These are phyloP conservation scores for Nebria ingens DNA, from an alignment of 1,140 invertebrate species.

Conservation along the genomic window DNA sequence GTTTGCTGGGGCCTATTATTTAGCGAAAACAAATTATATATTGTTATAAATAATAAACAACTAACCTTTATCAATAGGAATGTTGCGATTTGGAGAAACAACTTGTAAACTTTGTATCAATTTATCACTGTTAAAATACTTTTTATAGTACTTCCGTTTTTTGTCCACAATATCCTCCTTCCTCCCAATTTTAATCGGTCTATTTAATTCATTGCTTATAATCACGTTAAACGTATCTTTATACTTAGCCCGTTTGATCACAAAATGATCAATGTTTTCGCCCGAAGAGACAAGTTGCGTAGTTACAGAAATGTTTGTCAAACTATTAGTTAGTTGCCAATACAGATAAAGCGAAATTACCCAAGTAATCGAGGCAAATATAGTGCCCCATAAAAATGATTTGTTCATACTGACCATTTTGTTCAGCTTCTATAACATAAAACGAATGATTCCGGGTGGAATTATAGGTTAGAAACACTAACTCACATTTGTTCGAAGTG, in stretches of 20 bases:
- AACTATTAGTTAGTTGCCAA: conserved; percentile 32
- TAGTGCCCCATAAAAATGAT: conserved; percentile 51
- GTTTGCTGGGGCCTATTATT: no score
- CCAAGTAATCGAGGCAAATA: conserved; percentile 56
- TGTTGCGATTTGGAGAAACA: conserved; percentile 28
- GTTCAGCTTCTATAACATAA: no score
- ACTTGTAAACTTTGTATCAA: conserved; percentile 36
- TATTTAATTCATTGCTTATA: conserved; percentile 27
- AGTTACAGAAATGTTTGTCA: conserved; percentile 17
- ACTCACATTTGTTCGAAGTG: no score
- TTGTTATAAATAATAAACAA: conserved; percentile 11
- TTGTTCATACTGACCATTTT: conserved; percentile 30
- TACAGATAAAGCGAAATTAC: conserved; percentile 53
- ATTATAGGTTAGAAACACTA: no score
- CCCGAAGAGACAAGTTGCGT: neutral
- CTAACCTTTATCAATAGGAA: conserved; percentile 32
- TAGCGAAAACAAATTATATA: no score
- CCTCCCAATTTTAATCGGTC: conserved; percentile 20
- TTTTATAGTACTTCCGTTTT: conserved; percentile 13
- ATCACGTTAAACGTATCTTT: conserved; percentile 19
- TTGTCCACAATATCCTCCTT: conserved; percentile 15
- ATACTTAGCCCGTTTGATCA: conserved; percentile 14
- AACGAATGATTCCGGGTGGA: no score
- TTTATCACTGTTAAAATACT: conserved; percentile 33
- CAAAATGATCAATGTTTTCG: conserved; percentile 4